A percentile compares a stretch with the other conserved stretches of the same genome.
Conservation (phyloP, 2,113 vertebrate species). For the Tretioscincus oriximinensis region DNA sequence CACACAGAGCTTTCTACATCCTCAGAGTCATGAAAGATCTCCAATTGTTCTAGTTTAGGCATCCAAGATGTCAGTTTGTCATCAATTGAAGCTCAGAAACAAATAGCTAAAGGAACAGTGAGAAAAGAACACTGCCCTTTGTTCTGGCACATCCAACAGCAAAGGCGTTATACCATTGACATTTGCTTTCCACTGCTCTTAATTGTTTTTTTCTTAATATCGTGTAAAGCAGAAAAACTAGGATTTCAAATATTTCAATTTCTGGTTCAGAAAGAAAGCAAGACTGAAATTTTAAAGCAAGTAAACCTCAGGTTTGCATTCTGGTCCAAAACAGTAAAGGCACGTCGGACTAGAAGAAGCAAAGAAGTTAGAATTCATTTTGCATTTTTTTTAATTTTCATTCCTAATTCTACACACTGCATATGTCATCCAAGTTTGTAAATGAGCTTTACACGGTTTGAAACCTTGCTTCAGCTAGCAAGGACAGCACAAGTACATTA, state of each 20-base stretch:
- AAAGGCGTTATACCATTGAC: background rate
- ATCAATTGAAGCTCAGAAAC: constrained; percentile 6
- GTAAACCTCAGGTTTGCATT: background rate
- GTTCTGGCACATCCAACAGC: background rate
- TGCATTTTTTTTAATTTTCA: too few relatives aligned
- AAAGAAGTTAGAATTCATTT: too few relatives aligned
- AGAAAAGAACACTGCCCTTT: background rate
- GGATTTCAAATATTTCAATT: background rate
- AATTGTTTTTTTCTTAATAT: background rate
- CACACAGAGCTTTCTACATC: constrained; percentile 41
- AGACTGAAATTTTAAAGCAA: constrained; percentile 1
- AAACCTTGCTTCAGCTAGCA: background rate
- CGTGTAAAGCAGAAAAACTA: background rate
- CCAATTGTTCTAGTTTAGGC: background rate
- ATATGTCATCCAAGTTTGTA: background rate
- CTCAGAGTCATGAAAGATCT: background rate
- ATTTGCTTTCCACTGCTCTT: constrained; percentile 3
- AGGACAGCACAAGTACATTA: background rate
- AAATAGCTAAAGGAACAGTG: background rate
- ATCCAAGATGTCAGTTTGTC: background rate
- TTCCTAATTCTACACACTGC: background rate
- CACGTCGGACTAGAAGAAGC: background rate
- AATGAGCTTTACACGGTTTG: background rate
- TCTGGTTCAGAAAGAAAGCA: background rate
- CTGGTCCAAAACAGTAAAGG: background rate